A percentile compares a stretch with the other conserved stretches of the same genome.
Conservation (phyloP, 2,113 vertebrate species). For the Ibidorhyncha struthersii region DNA sequence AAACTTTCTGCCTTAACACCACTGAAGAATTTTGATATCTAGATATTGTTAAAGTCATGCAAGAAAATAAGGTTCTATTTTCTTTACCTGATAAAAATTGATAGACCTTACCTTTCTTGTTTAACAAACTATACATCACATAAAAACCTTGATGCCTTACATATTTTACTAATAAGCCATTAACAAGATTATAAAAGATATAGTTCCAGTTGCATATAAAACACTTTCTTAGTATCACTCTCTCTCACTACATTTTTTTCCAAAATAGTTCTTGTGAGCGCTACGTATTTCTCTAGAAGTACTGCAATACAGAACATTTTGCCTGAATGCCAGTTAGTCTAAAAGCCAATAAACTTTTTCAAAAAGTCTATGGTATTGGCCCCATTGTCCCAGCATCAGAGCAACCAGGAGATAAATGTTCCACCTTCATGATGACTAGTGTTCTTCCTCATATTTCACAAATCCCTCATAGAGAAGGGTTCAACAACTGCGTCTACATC, state of each 20-base stretch:
- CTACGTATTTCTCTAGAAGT: neutral
- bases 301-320: neutral
- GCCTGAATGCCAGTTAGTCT: neutral
- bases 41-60: neutral
- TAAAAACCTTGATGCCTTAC: neutral
- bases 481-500: too few relatives aligned
- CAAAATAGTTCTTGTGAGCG: neutral
- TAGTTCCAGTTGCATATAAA: neutral
- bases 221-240: neutral
- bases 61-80: neutral
- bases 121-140: neutral
- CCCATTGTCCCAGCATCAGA: too few relatives aligned
- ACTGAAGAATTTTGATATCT: neutral
- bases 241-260: neutral
- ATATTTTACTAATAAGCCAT: neutral
- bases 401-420: too few relatives aligned
- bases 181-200: neutral
- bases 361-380: neutral
- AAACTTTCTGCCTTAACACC: neutral
- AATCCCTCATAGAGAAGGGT: too few relatives aligned
- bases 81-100: neutral
- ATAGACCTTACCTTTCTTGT: neutral
- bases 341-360: neutral
- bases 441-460: too few relatives aligned
- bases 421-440: too few relatives aligned